A percentile compares a stretch with the other conserved stretches of the same genome.
phyloP scores from a whole-genome alignment of 1,140 invertebrate species.

The Mycetomoellerius zeteki region DNA sequence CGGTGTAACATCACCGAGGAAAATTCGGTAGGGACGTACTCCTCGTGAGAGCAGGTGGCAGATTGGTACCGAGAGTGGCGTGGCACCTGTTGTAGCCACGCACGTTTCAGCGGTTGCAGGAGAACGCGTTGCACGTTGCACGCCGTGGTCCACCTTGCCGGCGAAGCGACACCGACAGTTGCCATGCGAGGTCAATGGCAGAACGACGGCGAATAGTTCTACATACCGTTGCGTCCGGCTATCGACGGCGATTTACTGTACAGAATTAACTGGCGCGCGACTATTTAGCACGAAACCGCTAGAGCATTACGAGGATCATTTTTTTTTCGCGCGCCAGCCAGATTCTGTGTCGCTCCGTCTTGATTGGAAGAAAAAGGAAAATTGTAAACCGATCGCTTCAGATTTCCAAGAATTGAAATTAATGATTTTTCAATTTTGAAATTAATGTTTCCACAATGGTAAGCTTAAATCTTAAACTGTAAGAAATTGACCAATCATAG shows the following conservation, averaged over 20 bases:
- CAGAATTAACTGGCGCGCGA: slow-evolving; percentile 34
- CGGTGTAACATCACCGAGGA: not conserved
- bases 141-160: slow-evolving; percentile 21
- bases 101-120: not conserved
- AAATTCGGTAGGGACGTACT: not conserved
- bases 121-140: not conserved
- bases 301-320: not conserved
- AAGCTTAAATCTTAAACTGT: too few species aligned
- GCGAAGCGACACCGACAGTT: slow-evolving; percentile 64
- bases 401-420: not conserved
- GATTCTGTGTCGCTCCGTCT: not conserved
- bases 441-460: not conserved
- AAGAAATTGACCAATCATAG: too few species aligned
- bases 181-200: slow-evolving; percentile 75
- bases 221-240: not conserved
- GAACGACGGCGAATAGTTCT: slow-evolving; percentile 24
- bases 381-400: too few species aligned
- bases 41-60: not conserved
- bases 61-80: not conserved
- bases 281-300: not conserved
- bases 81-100: not conserved
- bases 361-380: not conserved
- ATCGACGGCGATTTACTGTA: slow-evolving; percentile 42
- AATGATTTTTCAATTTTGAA: too few species aligned
- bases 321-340: not conserved